Evolutionary conservation across 2,113 vertebrate species (phyloP).

Genomic region (Vulpes vulpes): DNA sequence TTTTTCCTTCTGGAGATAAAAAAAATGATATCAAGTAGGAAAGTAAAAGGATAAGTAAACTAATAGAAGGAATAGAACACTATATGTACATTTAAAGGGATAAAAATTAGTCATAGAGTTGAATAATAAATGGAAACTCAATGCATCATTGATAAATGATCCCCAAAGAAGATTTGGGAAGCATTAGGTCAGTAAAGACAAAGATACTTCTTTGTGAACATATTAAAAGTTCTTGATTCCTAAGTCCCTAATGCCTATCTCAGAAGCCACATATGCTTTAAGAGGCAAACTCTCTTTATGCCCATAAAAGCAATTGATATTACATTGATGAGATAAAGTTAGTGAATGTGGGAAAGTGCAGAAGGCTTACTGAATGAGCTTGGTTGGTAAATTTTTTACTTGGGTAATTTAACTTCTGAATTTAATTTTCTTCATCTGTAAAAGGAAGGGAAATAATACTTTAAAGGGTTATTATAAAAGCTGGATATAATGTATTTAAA

Average conservation of each 20-base stretch:
- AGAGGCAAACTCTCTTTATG: not conserved
- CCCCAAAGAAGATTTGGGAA: slow-evolving; percentile 29
- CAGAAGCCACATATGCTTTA: not conserved
- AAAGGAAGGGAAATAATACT: not conserved
- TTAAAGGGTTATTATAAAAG: not conserved
- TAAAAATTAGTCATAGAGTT: not conserved
- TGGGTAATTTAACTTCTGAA: not conserved
- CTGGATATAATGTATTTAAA: not conserved
- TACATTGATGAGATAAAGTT: not conserved
- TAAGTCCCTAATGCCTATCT: not conserved
- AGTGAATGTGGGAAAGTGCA: not conserved
- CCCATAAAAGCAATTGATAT: not conserved
- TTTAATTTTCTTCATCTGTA: slow-evolving; percentile 20
- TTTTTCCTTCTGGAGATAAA: not conserved
- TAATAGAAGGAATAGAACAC: not conserved
- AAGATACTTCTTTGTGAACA: not conserved
- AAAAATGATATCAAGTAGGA: slow-evolving; percentile 11
- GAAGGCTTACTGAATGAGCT: not conserved
- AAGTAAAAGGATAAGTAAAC: not conserved
- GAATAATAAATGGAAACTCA: slow-evolving; percentile 25
- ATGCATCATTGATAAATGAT: not conserved
- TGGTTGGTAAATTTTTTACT: not conserved
- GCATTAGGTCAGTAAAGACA: not conserved
- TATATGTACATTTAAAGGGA: not conserved
- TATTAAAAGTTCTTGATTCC: not conserved